Conservation (phyloP, 2,888 invertebrate genomes). For the Hipparchia semele region DNA sequence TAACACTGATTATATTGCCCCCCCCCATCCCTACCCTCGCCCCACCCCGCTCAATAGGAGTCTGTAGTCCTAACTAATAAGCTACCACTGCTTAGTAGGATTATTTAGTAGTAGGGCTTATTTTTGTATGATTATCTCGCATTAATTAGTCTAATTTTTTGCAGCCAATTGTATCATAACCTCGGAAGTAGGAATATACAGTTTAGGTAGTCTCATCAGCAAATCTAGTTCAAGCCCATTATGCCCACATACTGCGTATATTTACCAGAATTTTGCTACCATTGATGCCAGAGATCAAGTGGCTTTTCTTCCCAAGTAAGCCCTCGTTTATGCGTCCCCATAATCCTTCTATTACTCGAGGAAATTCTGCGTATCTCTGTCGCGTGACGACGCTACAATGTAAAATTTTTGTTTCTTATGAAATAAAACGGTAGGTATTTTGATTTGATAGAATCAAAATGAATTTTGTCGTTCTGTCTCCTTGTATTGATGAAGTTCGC, state of each 20-base stretch:
- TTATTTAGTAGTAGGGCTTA: too few relatives aligned
- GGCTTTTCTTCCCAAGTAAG: slow-evolving; percentile 9
- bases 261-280: neutral
- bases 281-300: slow-evolving; percentile 14
- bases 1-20: too few relatives aligned
- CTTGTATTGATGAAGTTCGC: too few relatives aligned
- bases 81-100: too few relatives aligned
- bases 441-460: too few relatives aligned
- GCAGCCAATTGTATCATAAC: neutral
- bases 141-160: too few relatives aligned
- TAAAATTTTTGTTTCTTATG: neutral
- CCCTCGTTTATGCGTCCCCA: slow-evolving; percentile 10
- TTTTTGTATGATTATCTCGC: too few relatives aligned
- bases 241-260: neutral
- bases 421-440: too few relatives aligned
- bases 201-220: neutral
- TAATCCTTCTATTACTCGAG: slow-evolving; percentile 4
- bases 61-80: too few relatives aligned
- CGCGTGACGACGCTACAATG: neutral
- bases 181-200: neutral
- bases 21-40: too few relatives aligned
- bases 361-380: neutral
- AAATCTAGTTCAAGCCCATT: slow-evolving; percentile 4
- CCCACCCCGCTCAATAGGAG: too few relatives aligned
- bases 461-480: too few relatives aligned